Evolutionary conservation across 2,797 vertebrate genomes (phyloP).

Genomic region (Ctenopoma kingsleyae): DNA sequence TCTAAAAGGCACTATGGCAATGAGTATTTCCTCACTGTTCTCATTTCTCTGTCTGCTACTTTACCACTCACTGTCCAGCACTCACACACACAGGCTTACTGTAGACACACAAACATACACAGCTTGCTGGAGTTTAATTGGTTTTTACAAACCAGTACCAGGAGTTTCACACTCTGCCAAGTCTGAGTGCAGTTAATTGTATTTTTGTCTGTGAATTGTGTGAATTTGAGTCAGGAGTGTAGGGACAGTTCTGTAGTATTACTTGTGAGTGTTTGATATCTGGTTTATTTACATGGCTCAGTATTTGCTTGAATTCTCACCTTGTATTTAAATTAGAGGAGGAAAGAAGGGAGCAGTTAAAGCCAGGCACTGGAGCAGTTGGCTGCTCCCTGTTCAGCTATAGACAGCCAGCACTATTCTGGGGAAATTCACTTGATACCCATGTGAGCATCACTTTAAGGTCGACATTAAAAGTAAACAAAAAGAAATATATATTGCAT

Average conservation of each 20-base stretch:
- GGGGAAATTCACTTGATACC: too few species aligned
- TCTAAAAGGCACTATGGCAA: background rate
- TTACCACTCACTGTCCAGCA: background rate
- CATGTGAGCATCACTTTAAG: background rate
- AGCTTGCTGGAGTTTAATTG: slow-evolving; percentile 39
- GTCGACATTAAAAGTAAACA: background rate
- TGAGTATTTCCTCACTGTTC: slow-evolving; percentile 1
- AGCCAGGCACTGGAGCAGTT: background rate
- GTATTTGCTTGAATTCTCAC: slow-evolving; percentile 24
- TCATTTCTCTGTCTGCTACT: slow-evolving; percentile 1
- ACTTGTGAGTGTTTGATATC: slow-evolving; percentile 38
- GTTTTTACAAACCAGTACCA: slow-evolving; percentile 50
- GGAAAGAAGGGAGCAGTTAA: slow-evolving; percentile 3
- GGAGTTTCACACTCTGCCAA: slow-evolving; percentile 45
- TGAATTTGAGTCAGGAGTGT: slow-evolving; percentile 26
- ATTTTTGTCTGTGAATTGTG: slow-evolving; percentile 28
- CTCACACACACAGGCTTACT: background rate
- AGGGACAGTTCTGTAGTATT: slow-evolving; percentile 28
- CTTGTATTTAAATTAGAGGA: slow-evolving; percentile 22
- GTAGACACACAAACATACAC: background rate
- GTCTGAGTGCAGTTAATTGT: slow-evolving; percentile 41
- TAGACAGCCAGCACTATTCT: background rate
- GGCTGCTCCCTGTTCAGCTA: background rate
- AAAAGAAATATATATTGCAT: background rate
- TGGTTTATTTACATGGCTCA: slow-evolving; percentile 40